phyloP scores from a whole-genome alignment of 2,797 vertebrate genomes.

The Kryptopterus vitreolus region DNA sequence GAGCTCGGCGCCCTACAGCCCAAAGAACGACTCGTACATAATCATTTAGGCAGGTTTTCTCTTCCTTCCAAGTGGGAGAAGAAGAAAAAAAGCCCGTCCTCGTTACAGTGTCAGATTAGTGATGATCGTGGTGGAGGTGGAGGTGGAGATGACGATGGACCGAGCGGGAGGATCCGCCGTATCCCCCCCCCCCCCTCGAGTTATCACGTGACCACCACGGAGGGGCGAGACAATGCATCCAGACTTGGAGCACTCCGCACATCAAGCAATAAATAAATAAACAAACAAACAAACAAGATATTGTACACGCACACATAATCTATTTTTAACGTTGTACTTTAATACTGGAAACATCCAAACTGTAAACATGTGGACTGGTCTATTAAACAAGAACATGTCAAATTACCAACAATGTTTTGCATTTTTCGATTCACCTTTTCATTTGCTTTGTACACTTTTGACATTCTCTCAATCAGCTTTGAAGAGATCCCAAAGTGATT shows the following conservation, averaged over 20 bases:
- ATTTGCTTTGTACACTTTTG: no score
- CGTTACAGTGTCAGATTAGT: neutral
- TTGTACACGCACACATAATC: no score
- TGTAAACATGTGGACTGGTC: no score
- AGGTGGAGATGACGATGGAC: slow-evolving; percentile 19
- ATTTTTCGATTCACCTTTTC: no score
- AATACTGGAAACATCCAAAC: no score
- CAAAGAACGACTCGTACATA: neutral
- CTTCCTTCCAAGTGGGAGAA: no score
- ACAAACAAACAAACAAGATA: no score
- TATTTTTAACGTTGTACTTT: no score
- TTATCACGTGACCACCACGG: slow-evolving; percentile 55
- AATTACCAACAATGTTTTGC: no score
- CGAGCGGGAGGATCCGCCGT: slow-evolving; percentile 33
- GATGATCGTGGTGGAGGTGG: neutral
- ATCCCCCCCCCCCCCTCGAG: slow-evolving; percentile 19
- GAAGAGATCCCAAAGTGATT: no score
- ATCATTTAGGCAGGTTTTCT: neutral
- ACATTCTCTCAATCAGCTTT: no score
- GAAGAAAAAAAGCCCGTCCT: neutral
- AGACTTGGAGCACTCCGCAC: neutral
- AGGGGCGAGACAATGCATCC: slow-evolving; percentile 46
- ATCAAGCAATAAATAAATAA: neutral
- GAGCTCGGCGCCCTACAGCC: neutral
- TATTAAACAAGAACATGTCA: no score